These are phyloP conservation scores for Eulemur mongoz DNA, from an alignment of 2,797 vertebrate species.

Conservation along the genomic window DNA sequence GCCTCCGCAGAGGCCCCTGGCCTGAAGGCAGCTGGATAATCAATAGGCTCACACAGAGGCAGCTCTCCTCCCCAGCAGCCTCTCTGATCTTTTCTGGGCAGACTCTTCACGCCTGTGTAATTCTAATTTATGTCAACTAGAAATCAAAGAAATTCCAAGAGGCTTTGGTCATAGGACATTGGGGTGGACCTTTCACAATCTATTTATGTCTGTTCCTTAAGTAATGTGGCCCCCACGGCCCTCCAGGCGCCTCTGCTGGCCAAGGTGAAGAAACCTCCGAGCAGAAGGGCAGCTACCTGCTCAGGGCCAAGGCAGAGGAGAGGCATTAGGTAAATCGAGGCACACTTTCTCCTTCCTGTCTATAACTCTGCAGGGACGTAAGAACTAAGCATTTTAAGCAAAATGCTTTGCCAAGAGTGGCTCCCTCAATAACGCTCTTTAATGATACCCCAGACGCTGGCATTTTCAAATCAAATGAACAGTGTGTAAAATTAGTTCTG, in stretches of 20 bases:
- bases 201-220: slow-evolving; percentile 81
- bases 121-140: slow-evolving; percentile 93
- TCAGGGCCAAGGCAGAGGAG: neutral
- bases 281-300: slow-evolving; percentile 49
- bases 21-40: slow-evolving; percentile 90
- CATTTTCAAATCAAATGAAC: slow-evolving; percentile 86
- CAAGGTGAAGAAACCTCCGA: slow-evolving; percentile 3
- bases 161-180: slow-evolving; percentile 86
- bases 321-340: neutral
- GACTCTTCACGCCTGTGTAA: slow-evolving; percentile 87
- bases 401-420: slow-evolving; percentile 73
- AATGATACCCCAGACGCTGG: slow-evolving; percentile 81
- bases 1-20: slow-evolving; percentile 83
- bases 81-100: slow-evolving; percentile 89
- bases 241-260: slow-evolving; percentile 24
- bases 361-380: slow-evolving; percentile 58
- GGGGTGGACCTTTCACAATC: slow-evolving; percentile 85
- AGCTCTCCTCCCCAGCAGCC: slow-evolving; percentile 83
- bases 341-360: neutral
- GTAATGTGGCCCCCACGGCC: slow-evolving; percentile 60
- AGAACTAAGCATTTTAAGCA: slow-evolving; percentile 75
- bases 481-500: slow-evolving; percentile 86
- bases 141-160: slow-evolving; percentile 93
- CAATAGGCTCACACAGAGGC: slow-evolving; percentile 89
- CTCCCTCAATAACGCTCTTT: slow-evolving; percentile 82